These are phyloP conservation scores for Anodontia alba DNA, from an alignment of 2,888 invertebrate genomes.

Conservation along the genomic window DNA sequence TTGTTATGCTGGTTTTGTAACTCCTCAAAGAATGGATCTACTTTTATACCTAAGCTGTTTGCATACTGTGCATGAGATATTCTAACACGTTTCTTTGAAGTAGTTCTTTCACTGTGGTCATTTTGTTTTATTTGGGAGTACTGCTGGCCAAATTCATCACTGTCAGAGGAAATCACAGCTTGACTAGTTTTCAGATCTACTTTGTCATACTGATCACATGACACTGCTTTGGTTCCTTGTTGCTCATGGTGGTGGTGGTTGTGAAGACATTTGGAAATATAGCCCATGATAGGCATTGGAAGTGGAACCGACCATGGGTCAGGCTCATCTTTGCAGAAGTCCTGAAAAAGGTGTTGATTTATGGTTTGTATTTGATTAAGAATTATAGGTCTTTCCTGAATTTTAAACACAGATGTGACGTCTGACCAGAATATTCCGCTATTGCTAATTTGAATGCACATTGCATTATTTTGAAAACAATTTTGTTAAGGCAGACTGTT, in stretches of 20 bases:
- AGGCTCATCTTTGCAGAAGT: slow-evolving; percentile 72
- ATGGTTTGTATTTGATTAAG: neutral
- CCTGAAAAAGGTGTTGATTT: no score
- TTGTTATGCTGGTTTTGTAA: neutral
- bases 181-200: slow-evolving; percentile 14
- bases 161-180: neutral
- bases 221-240: neutral
- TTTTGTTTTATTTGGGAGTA: slow-evolving; percentile 15
- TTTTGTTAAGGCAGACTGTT: no score
- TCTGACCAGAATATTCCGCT: neutral
- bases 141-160: neutral
- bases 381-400: neutral
- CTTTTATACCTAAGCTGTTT: neutral
- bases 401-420: neutral
- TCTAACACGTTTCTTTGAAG: neutral
- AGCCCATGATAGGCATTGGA: slow-evolving; percentile 76
- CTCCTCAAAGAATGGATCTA: neutral
- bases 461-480: no score
- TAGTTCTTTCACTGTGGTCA: neutral
- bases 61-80: neutral
- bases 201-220: slow-evolving; percentile 32
- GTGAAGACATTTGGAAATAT: slow-evolving; percentile 71
- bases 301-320: slow-evolving; percentile 75
- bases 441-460: neutral
- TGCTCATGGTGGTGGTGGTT: slow-evolving; percentile 37